Evolutionary conservation across 2,113 vertebrate species (phyloP).

Genomic region (Colossoma macropomum): DNA sequence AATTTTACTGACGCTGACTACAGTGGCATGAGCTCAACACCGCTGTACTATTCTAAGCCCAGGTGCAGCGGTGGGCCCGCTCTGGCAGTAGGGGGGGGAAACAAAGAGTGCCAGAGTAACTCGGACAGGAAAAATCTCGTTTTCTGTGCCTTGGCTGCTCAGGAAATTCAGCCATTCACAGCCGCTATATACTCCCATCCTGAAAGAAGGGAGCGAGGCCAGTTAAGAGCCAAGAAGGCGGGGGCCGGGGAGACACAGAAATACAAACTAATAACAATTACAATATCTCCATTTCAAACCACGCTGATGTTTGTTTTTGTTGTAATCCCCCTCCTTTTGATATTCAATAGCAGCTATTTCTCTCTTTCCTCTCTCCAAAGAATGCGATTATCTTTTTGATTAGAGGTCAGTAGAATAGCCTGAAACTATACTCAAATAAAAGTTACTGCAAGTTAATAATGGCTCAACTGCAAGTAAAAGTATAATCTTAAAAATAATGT

Average conservation of each 20-base stretch:
- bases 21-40: conserved; percentile 45
- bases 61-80: conserved; percentile 58
- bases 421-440: too few relatives aligned
- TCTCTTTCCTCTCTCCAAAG: conserved; percentile 63
- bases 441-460: too few relatives aligned
- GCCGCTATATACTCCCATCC: conserved; percentile 81
- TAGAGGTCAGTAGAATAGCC: conserved; percentile 24
- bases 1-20: conserved; percentile 54
- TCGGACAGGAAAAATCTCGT: conserved; percentile 49
- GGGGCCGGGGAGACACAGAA: conserved; percentile 63
- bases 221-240: conserved; percentile 62
- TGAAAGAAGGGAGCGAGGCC: conserved; percentile 73
- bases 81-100: conserved; percentile 26
- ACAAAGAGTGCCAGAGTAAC: conserved; percentile 64
- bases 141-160: conserved; percentile 61
- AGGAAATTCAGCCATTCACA: conserved; percentile 55
- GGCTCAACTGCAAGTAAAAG: too few relatives aligned
- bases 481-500: too few relatives aligned
- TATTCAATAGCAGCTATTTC: conserved; percentile 70
- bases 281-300: conserved; percentile 70
- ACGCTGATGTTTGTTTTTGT: conserved; percentile 73
- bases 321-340: conserved; percentile 68
- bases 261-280: conserved; percentile 77
- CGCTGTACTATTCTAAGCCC: conserved; percentile 53
- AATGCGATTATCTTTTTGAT: conserved; percentile 71